Base-by-base conservation (phyloP, 2,113 vertebrate genomes). In the Eretmochelys imbricata region DNA sequence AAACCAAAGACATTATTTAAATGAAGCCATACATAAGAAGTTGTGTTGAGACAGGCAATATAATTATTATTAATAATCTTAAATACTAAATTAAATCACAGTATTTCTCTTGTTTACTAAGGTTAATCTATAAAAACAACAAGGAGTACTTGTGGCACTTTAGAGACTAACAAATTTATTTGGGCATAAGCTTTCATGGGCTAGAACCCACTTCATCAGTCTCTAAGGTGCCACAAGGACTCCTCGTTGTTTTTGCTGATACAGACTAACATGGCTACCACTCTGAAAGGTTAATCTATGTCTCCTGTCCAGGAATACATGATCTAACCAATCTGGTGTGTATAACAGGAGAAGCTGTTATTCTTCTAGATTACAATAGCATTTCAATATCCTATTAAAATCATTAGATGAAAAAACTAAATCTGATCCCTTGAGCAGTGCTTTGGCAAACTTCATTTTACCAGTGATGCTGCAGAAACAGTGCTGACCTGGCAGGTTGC, bases 11-110 rank as follows among this genome's bases (percentile, higher is more conserved):
- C 4, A 19, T 20, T 46, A 79, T 69, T 14, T 50, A 76, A 55
- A 35, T 59, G 2, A 55, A 82, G 42, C 17, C 19, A 2, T 31
- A 59, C 0, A 59, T 59, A 0, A 50, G 83, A 19, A 69, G 65
- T 6, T 35, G 62, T 65, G 62, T 31, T 65, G 29, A 65, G 31
- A 17, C 16, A 65, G 87, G 86, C 62, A 48, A 54, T 53, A 17
- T 35, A 82, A 22, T 10, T 27, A 50, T 14, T 42, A 79, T 27
- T 3, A 48, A 78, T 49, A 35, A 24, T 72, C 42, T 49, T 12
- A 49, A 49, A 4, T 31, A 20, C 65, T 3, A 19, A 7, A 14
- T 79, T 10, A 54, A 38, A 72, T 72, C n/a, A 20, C 65, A 72
- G n/a, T 72, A 72, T 38, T 72, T 72, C 19, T 72, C n/a, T 9